Percentiles rank a stretch among this genome's conserved stretches.
These are phyloP conservation scores for Cathartes aura DNA, from an alignment of 2,113 vertebrate species.

Conservation along the genomic window DNA sequence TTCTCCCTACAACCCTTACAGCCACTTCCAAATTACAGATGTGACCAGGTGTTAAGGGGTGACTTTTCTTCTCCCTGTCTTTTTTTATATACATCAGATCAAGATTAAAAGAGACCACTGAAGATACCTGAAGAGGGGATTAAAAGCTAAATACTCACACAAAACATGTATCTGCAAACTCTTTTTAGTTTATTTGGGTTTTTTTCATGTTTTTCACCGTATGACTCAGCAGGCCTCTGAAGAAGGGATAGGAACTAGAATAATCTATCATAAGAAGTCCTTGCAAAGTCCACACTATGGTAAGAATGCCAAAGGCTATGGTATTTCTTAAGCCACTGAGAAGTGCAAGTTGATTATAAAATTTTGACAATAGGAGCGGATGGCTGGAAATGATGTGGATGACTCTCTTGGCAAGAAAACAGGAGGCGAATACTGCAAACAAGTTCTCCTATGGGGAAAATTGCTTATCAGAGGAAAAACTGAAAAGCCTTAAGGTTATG, in stretches of 20 bases:
- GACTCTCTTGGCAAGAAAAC: background rate
- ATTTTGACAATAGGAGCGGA: background rate
- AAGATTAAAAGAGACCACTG: background rate
- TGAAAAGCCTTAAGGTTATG: background rate
- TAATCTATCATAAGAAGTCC: background rate
- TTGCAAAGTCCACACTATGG: background rate
- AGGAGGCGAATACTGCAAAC: background rate
- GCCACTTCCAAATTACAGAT: background rate
- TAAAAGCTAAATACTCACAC: background rate
- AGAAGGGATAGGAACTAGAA: background rate
- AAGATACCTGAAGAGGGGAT: background rate
- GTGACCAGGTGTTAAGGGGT: background rate
- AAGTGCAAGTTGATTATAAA: background rate
- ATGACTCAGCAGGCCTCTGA: background rate
- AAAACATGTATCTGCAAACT: background rate
- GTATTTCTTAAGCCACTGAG: background rate
- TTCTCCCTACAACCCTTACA: background rate
- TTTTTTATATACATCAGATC: background rate
- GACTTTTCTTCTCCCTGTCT: background rate
- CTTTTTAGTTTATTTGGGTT: fast-evolving
- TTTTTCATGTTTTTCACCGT: background rate
- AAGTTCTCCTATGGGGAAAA: background rate
- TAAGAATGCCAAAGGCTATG: background rate
- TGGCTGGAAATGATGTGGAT: background rate
- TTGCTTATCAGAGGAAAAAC: background rate